A percentile compares a stretch with the other conserved stretches of the same genome.
Evolutionary conservation across 2,113 vertebrate genomes (phyloP).

Genomic region (Ancistrus triradiatus): DNA sequence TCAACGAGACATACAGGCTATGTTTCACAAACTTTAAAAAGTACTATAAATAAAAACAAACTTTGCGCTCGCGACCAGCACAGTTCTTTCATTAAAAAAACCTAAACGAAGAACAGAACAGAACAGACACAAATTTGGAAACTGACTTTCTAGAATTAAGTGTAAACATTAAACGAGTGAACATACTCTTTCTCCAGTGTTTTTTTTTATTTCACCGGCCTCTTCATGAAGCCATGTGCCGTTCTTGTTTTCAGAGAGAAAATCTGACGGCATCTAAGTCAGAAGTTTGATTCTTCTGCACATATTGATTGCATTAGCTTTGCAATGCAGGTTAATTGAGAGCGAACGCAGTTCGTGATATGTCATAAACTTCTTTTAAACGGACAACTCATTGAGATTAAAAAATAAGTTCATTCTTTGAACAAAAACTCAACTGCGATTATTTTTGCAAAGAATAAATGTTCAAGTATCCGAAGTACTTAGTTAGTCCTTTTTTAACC

Average conservation of each 20-base stretch:
- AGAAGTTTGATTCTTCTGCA: conserved; percentile 71
- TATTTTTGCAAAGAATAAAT: conserved; percentile 59
- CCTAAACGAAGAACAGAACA: conserved; percentile 40
- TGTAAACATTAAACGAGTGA: conserved; percentile 78
- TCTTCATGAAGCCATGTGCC: conserved; percentile 69
- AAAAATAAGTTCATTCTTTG: conserved; percentile 51
- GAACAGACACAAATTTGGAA: conserved; percentile 60
- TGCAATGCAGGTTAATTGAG: conserved; percentile 58
- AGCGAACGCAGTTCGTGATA: conserved; percentile 57
- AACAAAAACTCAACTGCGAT: conserved; percentile 55
- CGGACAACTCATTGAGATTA: conserved; percentile 57
- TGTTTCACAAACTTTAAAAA: conserved; percentile 72
- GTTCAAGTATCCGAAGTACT: conserved; percentile 70
- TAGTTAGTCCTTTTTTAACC: conserved; percentile 32
- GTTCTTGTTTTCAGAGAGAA: conserved; percentile 66
- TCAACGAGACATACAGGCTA: conserved; percentile 66
- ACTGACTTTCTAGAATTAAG: conserved; percentile 71
- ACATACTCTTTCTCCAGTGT: conserved; percentile 60
- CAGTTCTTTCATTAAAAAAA: conserved; percentile 66
- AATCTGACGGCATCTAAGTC: conserved; percentile 67
- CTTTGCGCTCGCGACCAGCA: conserved; percentile 79
- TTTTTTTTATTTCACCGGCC: conserved; percentile 60
- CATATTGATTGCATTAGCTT: conserved; percentile 68
- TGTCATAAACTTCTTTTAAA: conserved; percentile 55
- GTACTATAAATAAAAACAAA: conserved; percentile 92